phyloP scores from a whole-genome alignment of 2,888 invertebrate species.

The Orchesellides sinensis region DNA sequence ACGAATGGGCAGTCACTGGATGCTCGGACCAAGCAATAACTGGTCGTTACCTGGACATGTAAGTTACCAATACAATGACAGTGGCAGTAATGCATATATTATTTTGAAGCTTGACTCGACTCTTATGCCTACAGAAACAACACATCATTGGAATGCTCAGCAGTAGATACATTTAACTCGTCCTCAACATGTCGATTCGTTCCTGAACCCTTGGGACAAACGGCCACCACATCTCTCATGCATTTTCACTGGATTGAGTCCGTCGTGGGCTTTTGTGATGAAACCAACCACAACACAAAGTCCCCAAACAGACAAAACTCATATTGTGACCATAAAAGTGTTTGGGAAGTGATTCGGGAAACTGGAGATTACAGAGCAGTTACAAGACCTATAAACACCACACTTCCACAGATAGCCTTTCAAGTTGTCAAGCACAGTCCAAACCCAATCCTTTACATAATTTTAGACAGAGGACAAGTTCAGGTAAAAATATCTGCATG shows the following conservation, averaged over 20 bases:
- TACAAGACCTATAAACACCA: not conserved
- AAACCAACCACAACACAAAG: constrained; percentile 80
- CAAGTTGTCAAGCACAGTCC: constrained; percentile 33
- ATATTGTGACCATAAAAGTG: constrained; percentile 64
- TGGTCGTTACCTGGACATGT: constrained; percentile 62
- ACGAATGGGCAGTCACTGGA: constrained; percentile 67
- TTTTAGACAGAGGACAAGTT: constrained; percentile 62
- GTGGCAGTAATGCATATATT: no score
- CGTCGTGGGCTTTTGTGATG: constrained; percentile 80
- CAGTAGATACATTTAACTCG: not conserved
- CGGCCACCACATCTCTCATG: constrained; percentile 66
- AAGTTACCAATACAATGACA: not conserved
- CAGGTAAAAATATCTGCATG: constrained; percentile 34
- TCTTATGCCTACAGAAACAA: no score
- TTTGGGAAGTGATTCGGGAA: constrained; percentile 68
- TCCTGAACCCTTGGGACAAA: constrained; percentile 18
- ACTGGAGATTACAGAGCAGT: constrained; percentile 58
- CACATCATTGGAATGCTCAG: no score
- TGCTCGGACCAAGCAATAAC: constrained; percentile 62
- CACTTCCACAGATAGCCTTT: constrained; percentile 17
- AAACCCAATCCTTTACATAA: constrained; percentile 59
- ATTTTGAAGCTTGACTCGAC: no score
- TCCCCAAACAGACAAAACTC: constrained; percentile 83
- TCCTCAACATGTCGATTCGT: constrained; percentile 22
- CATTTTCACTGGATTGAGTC: constrained; percentile 70